phyloP scores from a whole-genome alignment of 2,797 vertebrate genomes.

The Gorsachius magnificus region DNA sequence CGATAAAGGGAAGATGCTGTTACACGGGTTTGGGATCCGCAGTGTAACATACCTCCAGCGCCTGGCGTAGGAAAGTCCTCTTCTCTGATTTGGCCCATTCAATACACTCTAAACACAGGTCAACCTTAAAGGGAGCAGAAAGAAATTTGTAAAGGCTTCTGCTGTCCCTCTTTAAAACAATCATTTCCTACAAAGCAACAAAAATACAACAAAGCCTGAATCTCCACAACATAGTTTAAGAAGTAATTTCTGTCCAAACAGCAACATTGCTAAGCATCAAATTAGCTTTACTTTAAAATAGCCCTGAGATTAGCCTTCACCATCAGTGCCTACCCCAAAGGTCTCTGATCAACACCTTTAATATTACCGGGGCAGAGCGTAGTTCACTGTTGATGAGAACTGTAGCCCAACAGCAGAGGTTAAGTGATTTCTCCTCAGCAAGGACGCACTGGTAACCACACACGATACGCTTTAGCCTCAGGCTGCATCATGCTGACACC shows the following conservation, averaged over 20 bases:
- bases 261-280: not conserved
- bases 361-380: rapidly evolving
- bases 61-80: constrained; percentile 96
- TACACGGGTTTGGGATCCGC: not conserved
- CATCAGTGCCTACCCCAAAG: not conserved
- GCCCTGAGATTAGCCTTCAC: not conserved
- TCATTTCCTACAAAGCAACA: not conserved
- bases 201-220: not conserved
- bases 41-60: constrained; percentile 86
- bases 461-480: rapidly evolving
- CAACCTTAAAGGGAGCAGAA: constrained; percentile 73
- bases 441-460: not conserved
- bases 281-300: not conserved
- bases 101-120: constrained; percentile 96
- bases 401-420: not conserved
- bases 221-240: not conserved
- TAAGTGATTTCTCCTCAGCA: not conserved
- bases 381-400: not conserved
- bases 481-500: rapidly evolving
- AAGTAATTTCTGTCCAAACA: not conserved
- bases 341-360: not conserved
- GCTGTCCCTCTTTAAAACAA: not conserved
- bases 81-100: constrained; percentile 99
- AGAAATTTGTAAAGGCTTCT: not conserved
- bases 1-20: not conserved